Percentiles rank a stretch among this genome's conserved stretches.
These are phyloP conservation scores for Archips crataeganus DNA, from an alignment of 2,888 invertebrate species.

Conservation along the genomic window DNA sequence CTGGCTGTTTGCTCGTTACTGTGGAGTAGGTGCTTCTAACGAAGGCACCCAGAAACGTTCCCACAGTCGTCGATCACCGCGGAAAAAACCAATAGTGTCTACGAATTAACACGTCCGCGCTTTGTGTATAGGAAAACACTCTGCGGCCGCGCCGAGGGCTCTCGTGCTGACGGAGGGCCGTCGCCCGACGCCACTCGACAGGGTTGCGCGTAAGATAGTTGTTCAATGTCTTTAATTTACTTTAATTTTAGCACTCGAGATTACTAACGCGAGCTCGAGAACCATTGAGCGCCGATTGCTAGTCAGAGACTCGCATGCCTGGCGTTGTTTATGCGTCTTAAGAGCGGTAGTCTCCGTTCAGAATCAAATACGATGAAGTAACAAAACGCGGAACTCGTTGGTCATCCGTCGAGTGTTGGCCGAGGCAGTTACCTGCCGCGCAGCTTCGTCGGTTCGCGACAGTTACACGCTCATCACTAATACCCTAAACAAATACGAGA, in stretches of 20 bases:
- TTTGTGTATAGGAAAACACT: conserved; percentile 84
- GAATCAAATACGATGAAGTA: conserved; percentile 41
- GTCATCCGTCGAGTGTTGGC: conserved; percentile 39
- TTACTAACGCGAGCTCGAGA: conserved; percentile 57
- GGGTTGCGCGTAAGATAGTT: conserved; percentile 75
- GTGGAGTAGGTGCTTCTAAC: conserved; percentile 80
- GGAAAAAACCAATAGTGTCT: conserved; percentile 83
- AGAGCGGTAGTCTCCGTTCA: conserved; percentile 51
- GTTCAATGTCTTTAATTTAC: conserved; percentile 77
- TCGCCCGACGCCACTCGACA: conserved; percentile 64
- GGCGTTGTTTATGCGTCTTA: conserved; percentile 62
- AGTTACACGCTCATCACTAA: conserved; percentile 72
- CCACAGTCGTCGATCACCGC: conserved; percentile 84
- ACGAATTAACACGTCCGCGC: conserved; percentile 85
- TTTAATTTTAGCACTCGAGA: conserved; percentile 72
- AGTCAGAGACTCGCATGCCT: conserved; percentile 60
- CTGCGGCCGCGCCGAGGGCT: conserved; percentile 75
- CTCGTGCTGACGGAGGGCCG: conserved; percentile 81
- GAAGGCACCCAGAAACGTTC: conserved; percentile 82
- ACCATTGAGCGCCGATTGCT: conserved; percentile 63
- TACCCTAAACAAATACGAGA: conserved; percentile 64
- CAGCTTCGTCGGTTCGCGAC: conserved; percentile 60
- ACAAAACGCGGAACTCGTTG: conserved; percentile 39
- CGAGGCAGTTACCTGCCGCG: conserved; percentile 46
- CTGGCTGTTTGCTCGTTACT: conserved; percentile 82